phyloP scores from a whole-genome alignment of 2,113 vertebrate species.

The Rhineura floridana region DNA sequence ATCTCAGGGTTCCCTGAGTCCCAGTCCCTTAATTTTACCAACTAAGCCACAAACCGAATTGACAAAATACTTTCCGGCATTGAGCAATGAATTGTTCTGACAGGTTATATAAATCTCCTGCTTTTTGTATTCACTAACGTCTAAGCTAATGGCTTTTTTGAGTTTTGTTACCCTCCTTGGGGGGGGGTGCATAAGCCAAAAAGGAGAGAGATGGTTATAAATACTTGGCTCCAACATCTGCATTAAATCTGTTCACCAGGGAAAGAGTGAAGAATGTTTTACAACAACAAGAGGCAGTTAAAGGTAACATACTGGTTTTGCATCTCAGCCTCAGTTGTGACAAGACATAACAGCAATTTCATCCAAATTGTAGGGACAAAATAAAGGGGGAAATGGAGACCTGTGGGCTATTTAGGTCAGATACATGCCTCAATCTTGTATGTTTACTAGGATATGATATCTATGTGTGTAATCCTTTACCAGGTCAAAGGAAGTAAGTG shows the following conservation, averaged over 20 bases:
- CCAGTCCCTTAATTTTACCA: conserved; percentile 36
- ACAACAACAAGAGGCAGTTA: conserved; percentile 59
- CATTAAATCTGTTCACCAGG: conserved; percentile 63
- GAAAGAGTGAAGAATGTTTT: conserved; percentile 48
- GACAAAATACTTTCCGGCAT: conserved; percentile 48
- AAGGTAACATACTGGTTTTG: conserved; percentile 7
- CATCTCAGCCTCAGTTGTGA: neutral
- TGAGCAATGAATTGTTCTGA: conserved; percentile 52
- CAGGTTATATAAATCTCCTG: conserved; percentile 57
- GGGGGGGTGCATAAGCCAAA: conserved; percentile 55
- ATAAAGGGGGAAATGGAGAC: neutral
- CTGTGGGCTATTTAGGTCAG: neutral
- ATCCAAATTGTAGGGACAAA: neutral
- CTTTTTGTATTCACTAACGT: conserved; percentile 51
- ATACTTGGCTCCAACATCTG: conserved; percentile 62
- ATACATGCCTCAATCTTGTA: neutral
- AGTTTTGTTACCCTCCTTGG: conserved; percentile 61
- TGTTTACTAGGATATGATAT: neutral
- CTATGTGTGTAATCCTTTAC: neutral
- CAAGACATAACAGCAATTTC: neutral
- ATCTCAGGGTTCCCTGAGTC: conserved; percentile 32
- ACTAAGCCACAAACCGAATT: conserved; percentile 43
- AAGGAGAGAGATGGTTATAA: conserved; percentile 62
- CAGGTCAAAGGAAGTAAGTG: neutral
- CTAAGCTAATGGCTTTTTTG: conserved; percentile 63